phyloP scores from a whole-genome alignment of 2,888 invertebrate species.

The Coelinius sp. region DNA sequence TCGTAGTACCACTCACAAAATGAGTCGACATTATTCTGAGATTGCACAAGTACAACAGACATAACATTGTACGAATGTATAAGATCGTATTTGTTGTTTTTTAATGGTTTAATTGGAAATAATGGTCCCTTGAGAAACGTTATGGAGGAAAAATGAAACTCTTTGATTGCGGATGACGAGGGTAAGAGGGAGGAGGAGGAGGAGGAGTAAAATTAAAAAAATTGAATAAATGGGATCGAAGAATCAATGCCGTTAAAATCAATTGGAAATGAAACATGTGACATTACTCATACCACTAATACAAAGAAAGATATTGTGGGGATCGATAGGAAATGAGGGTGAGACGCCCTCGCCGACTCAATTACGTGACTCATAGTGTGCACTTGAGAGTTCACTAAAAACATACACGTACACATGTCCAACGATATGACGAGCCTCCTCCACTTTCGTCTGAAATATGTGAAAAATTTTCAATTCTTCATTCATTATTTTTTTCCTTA shows the following conservation, averaged over 20 bases:
- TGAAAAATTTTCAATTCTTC: neutral
- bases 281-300: slow-evolving; percentile 23
- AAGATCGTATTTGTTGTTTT: neutral
- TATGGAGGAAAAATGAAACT: neutral
- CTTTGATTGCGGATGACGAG: neutral
- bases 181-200: too few relatives aligned
- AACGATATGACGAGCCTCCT: neutral
- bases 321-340: slow-evolving; percentile 59
- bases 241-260: neutral
- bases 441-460: slow-evolving; percentile 2
- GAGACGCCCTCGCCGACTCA: slow-evolving; percentile 55
- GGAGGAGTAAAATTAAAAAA: neutral
- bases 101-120: neutral
- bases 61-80: slow-evolving; percentile 7
- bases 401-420: slow-evolving; percentile 36
- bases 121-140: neutral
- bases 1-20: slow-evolving; percentile 13
- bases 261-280: slow-evolving; percentile 10
- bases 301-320: slow-evolving; percentile 46
- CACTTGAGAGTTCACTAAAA: slow-evolving; percentile 52
- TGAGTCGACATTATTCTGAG: slow-evolving; percentile 13
- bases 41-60: slow-evolving; percentile 13
- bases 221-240: neutral
- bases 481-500: neutral
- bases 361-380: slow-evolving; percentile 65